Evolutionary conservation across 92 coral and sea anemone genomes (phyloP).

Genomic region (Galaxea fascicularis): DNA sequence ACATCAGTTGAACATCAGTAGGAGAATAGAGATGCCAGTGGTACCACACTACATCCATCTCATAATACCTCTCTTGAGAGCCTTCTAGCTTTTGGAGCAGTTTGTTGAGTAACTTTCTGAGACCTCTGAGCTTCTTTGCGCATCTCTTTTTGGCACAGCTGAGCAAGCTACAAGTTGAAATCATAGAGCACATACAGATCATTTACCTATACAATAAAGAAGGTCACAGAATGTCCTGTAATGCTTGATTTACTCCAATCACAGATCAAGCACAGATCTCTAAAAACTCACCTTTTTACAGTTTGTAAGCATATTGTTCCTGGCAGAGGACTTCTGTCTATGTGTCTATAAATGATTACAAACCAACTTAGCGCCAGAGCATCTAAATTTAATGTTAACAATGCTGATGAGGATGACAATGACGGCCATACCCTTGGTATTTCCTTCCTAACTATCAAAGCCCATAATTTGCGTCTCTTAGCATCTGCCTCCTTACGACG

Average conservation of each 20-base stretch:
- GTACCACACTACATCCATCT: not conserved
- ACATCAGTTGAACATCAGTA: not conserved
- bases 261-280: too few species aligned
- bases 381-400: not conserved
- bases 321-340: slow-evolving; percentile 94
- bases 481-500: slow-evolving; percentile 94
- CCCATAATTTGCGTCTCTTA: slow-evolving; percentile 92
- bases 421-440: slow-evolving; percentile 85
- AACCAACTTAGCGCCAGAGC: not conserved
- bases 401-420: not conserved
- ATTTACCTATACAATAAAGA: too few species aligned
- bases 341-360: slow-evolving; percentile 79
- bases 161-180: slow-evolving; percentile 80
- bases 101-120: slow-evolving; percentile 90
- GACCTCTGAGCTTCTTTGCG: slow-evolving; percentile 95
- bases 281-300: slow-evolving; percentile 90
- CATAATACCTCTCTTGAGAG: slow-evolving; percentile 83
- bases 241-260: too few species aligned
- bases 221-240: too few species aligned
- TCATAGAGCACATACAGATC: not conserved
- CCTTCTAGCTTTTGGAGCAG: slow-evolving; percentile 93
- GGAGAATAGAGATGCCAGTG: not conserved
- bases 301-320: slow-evolving; percentile 91
- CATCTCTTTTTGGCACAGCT: slow-evolving; percentile 97
- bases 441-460: slow-evolving; percentile 89